A percentile compares a stretch with the other conserved stretches of the same genome.
Conservation (phyloP, 2,888 invertebrate genomes). For the Lordiphosa andalusiaca region DNA sequence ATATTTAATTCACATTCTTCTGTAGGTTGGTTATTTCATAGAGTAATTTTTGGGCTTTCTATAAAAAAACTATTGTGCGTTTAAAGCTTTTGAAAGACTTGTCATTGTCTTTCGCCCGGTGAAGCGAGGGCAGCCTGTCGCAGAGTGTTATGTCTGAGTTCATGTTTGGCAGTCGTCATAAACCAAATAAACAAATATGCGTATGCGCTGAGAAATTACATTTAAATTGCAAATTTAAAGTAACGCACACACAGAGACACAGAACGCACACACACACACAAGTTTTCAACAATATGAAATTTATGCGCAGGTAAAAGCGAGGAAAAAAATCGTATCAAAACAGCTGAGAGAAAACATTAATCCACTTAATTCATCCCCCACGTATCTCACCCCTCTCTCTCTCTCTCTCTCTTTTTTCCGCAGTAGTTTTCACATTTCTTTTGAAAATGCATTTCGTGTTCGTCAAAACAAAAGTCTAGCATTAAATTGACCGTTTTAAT, state of each 20-base stretch:
- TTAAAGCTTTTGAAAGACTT: no score
- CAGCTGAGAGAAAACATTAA: slow-evolving; percentile 46
- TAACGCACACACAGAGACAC: slow-evolving; percentile 7
- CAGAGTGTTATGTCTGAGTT: no score
- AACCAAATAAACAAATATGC: slow-evolving; percentile 59
- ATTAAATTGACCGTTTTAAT: no score
- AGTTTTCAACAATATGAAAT: slow-evolving; percentile 12
- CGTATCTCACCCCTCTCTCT: slow-evolving; percentile 1
- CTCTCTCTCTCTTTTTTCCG: no score
- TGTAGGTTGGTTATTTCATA: no score
- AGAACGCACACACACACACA: slow-evolving; percentile 6
- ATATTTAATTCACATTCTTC: neutral
- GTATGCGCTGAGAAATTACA: slow-evolving; percentile 56
- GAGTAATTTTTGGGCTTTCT: no score
- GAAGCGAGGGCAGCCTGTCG: no score
- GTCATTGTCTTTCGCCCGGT: no score
- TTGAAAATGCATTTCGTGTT: no score
- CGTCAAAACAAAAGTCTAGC: no score
- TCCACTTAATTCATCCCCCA: slow-evolving; percentile 47
- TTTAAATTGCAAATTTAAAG: slow-evolving; percentile 67
- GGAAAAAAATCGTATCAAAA: slow-evolving; percentile 25
- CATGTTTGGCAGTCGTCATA: slow-evolving; percentile 52
- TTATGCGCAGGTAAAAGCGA: slow-evolving; percentile 39
- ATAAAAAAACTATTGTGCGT: no score
- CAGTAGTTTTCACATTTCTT: neutral